Conservation (phyloP, 2,113 vertebrate genomes). For the Pterophyllum scalare region DNA sequence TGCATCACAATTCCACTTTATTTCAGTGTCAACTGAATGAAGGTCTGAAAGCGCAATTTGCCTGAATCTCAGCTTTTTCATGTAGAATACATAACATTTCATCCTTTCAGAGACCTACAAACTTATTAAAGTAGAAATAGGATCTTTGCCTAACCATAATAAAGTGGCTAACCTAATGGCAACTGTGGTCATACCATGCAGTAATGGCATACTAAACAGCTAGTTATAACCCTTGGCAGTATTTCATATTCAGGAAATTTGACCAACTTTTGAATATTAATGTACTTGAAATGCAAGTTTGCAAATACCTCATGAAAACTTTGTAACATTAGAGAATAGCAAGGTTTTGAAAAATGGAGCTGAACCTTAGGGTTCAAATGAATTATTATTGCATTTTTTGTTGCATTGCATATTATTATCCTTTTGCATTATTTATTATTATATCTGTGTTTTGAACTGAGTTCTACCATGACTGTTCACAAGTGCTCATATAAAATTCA, state of each 20-base stretch:
- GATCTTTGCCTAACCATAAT: neutral
- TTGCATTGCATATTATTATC: slow-evolving; percentile 48
- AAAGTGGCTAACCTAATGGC: neutral
- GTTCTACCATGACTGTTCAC: slow-evolving; percentile 12
- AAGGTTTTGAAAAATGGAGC: neutral
- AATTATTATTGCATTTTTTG: slow-evolving; percentile 53
- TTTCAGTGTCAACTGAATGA: neutral
- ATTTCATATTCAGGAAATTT: neutral
- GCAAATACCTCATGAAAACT: slow-evolving; percentile 5
- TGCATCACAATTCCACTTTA: neutral
- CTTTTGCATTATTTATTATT: slow-evolving; percentile 3
- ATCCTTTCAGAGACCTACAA: slow-evolving; percentile 1
- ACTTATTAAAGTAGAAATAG: neutral
- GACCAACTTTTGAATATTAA: neutral
- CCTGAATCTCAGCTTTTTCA: slow-evolving; percentile 3
- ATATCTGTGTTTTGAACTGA: neutral
- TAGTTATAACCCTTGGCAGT: slow-evolving; percentile 46
- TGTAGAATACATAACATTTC: neutral
- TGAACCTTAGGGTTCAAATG: neutral
- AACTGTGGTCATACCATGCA: slow-evolving; percentile 3
- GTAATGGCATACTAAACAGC: neutral
- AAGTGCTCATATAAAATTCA: slow-evolving; percentile 23
- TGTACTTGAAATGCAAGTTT: slow-evolving; percentile 1
- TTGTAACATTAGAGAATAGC: neutral
- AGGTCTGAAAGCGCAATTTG: neutral